Evolutionary conservation across 2,888 invertebrate species (phyloP).

Genomic region (Exocentrus adspersus): DNA sequence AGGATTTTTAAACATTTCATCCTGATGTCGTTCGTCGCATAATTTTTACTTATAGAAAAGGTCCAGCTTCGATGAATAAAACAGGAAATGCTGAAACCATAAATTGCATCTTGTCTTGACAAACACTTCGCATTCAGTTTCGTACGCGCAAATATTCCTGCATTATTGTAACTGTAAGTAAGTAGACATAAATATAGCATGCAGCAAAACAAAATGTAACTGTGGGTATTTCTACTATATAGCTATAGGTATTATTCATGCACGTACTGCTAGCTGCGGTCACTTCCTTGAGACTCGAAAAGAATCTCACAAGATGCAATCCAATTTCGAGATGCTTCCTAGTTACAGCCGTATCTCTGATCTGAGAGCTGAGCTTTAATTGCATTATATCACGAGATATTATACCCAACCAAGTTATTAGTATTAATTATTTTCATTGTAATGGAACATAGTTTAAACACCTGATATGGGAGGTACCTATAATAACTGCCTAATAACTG

Average conservation of each 20-base stretch:
- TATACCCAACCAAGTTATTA: constrained; percentile 6
- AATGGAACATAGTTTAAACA: background rate
- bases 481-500: too few species aligned
- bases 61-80: background rate
- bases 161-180: background rate
- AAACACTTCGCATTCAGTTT: background rate
- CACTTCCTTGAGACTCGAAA: constrained; percentile 20
- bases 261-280: constrained; percentile 17
- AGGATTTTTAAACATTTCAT: too few species aligned
- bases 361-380: constrained; percentile 14
- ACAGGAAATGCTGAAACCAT: background rate
- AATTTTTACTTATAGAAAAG: too few species aligned
- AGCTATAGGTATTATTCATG: constrained; percentile 12
- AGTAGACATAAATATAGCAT: constrained; percentile 5
- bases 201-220: constrained; percentile 11
- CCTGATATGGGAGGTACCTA: too few species aligned
- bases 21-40: too few species aligned
- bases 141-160: background rate
- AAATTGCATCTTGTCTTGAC: background rate
- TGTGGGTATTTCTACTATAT: constrained; percentile 5
- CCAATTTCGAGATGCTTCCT: constrained; percentile 15
- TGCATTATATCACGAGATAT: constrained; percentile 19
- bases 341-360: constrained; percentile 12
- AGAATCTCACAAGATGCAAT: constrained; percentile 10
- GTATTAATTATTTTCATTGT: constrained; percentile 8